Conservation (phyloP, 2,888 invertebrate species). For the Onthophagus sagittarius region DNA sequence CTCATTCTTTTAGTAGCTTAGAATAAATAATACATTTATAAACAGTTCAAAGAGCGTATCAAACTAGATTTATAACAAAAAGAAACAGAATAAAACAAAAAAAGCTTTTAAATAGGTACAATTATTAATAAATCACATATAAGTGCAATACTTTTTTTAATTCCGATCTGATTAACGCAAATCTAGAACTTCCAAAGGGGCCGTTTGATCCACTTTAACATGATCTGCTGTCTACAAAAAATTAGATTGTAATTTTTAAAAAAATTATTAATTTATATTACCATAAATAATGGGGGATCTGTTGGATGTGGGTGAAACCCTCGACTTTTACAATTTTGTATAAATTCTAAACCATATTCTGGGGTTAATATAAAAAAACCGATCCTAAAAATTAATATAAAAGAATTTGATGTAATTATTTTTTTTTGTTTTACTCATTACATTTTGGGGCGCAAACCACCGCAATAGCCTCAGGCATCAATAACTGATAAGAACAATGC, state of each 20-base stretch:
- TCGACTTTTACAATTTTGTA: slow-evolving; percentile 75
- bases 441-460: slow-evolving; percentile 95
- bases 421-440: slow-evolving; percentile 63
- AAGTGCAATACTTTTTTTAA: slow-evolving; percentile 17
- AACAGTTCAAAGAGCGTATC: neutral
- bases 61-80: neutral
- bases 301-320: slow-evolving; percentile 95
- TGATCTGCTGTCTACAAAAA: slow-evolving; percentile 21
- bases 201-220: slow-evolving; percentile 18
- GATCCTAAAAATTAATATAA: slow-evolving; percentile 56
- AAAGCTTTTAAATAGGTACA: slow-evolving; percentile 18
- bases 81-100: neutral
- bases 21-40: neutral
- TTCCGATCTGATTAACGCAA: slow-evolving; percentile 18
- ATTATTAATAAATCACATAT: slow-evolving; percentile 17
- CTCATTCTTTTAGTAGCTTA: neutral
- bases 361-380: slow-evolving; percentile 88
- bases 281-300: slow-evolving; percentile 80
- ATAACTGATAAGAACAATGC: slow-evolving; percentile 92
- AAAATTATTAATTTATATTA: slow-evolving; percentile 48
- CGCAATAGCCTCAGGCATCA: slow-evolving; percentile 96
- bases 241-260: too few species aligned
- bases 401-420: slow-evolving; percentile 1
- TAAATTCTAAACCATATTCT: slow-evolving; percentile 80
- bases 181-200: slow-evolving; percentile 23